A percentile compares a stretch with the other conserved stretches of the same genome.
Conservation (phyloP, 2,797 vertebrate genomes). For the Emydoidea blandingii region DNA sequence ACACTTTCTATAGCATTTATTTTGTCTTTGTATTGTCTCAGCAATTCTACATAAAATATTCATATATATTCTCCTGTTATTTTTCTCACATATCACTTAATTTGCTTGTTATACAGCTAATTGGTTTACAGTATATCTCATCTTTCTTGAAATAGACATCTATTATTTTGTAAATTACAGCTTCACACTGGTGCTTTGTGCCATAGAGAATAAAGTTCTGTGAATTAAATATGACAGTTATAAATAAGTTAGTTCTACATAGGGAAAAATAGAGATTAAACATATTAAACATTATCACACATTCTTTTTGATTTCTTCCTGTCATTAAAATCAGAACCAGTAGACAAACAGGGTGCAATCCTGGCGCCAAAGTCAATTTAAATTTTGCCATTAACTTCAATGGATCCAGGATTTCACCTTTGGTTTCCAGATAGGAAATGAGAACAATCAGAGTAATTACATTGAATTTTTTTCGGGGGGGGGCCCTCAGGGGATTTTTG, state of each 20-base stretch:
- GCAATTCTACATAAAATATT: not conserved
- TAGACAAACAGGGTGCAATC: not conserved
- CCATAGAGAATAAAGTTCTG: not conserved
- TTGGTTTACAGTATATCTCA: not conserved
- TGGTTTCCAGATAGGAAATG: not conserved
- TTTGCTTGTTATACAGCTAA: not conserved
- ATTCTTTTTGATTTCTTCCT: not conserved
- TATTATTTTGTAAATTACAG: not conserved
- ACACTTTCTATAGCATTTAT: not conserved
- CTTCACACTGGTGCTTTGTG: not conserved
- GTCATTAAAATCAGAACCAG: not conserved
- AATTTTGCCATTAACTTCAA: not conserved
- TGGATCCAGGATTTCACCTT: not conserved
- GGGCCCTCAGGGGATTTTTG: fast-evolving
- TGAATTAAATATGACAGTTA: not conserved
- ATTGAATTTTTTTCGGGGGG: not conserved
- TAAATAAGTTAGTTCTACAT: not conserved
- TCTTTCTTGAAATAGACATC: not conserved
- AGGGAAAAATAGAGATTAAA: not conserved
- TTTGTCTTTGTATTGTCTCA: not conserved
- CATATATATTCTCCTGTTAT: not conserved
- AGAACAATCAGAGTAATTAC: not conserved
- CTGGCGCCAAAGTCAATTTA: not conserved
- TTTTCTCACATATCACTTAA: not conserved
- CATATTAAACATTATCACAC: not conserved